Base-by-base conservation (phyloP, 2,888 invertebrate species). In the Eurytoma californica region DNA sequence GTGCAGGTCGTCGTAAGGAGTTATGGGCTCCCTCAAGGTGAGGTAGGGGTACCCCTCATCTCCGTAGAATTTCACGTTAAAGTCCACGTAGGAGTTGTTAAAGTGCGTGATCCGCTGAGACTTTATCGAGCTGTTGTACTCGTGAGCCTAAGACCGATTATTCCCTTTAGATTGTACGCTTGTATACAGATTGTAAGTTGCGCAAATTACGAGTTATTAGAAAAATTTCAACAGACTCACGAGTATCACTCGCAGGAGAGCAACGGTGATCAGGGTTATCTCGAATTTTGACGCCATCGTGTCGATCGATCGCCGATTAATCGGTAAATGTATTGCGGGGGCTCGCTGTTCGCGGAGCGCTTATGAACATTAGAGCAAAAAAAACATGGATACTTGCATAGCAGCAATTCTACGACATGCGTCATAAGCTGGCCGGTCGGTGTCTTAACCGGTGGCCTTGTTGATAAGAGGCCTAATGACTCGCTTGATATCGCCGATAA, bases 11-110 rank as follows among this genome's bases (percentile, higher is more conserved):
- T 83, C 70, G 78, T 82, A 77, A 28, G 79, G 77, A 20, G 82
- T 83, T 60, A 84, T 80, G 49, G 68, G 47, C 18, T 84, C 77
- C 69, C 82, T 82, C 39, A 84, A 65, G 53, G 67, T 79, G 74
- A 84, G 28, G 72, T 83, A 83, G 69, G 83, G 81, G 70, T 79
- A 80, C 61, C 80, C 82, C 69, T 84, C 82, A 75, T 82, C 81
- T 39, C 82, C 81, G 39, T 57, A 81, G 63, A 72, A 79, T 47
- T 73, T 82, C 47, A 82, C 80, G 57, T 77, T 68, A 30, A 84
- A 82, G 65, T 57, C 81, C 57, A 84, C 67, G 77, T 79, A 82
- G 58, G 78, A 68, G 74, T 84, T 84, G n/a, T 82, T 78, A 68
- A 79, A 84, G 77, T 84, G 81, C 65, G 74, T 81, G 47, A 83